Percentiles rank a stretch among this genome's conserved stretches.
phyloP scores from a whole-genome alignment of 2,888 invertebrate genomes.

The Pinctada fucata region DNA sequence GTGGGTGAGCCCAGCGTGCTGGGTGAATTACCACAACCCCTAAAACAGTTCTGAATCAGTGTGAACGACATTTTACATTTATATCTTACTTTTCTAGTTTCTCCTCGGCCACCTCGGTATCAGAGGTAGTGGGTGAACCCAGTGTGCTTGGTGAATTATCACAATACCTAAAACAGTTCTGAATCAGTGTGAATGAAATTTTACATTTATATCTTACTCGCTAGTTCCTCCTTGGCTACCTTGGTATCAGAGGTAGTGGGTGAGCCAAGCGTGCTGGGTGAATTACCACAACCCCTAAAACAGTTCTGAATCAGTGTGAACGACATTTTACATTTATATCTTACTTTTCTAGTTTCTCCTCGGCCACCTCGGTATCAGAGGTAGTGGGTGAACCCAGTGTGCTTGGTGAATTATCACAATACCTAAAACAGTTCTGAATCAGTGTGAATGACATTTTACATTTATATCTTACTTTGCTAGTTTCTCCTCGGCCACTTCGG shows the following conservation, averaged over 20 bases:
- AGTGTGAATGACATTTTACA: conserved; percentile 23
- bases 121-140: conserved; percentile 32
- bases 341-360: conserved; percentile 66
- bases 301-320: conserved; percentile 38
- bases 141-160: conserved; percentile 31
- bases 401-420: conserved; percentile 37
- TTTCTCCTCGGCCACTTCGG: conserved; percentile 59
- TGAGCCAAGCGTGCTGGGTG: conserved; percentile 32
- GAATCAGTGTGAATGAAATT: conserved; percentile 32
- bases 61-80: conserved; percentile 15
- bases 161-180: conserved; percentile 39
- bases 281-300: conserved; percentile 37
- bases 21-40: conserved; percentile 35
- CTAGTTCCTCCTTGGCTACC: conserved; percentile 63
- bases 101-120: conserved; percentile 56
- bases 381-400: conserved; percentile 27
- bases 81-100: conserved; percentile 60
- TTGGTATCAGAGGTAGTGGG: conserved; percentile 34
- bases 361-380: conserved; percentile 45
- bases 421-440: conserved; percentile 35
- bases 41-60: conserved; percentile 37
- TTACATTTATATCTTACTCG: conserved; percentile 47
- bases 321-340: background rate
- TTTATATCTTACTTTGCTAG: conserved; percentile 56
- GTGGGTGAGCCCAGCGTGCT: conserved; percentile 33